A percentile compares a stretch with the other conserved stretches of the same genome.
These are phyloP conservation scores for Meliscaeva auricollis DNA, from an alignment of 2,888 invertebrate species.

Conservation along the genomic window DNA sequence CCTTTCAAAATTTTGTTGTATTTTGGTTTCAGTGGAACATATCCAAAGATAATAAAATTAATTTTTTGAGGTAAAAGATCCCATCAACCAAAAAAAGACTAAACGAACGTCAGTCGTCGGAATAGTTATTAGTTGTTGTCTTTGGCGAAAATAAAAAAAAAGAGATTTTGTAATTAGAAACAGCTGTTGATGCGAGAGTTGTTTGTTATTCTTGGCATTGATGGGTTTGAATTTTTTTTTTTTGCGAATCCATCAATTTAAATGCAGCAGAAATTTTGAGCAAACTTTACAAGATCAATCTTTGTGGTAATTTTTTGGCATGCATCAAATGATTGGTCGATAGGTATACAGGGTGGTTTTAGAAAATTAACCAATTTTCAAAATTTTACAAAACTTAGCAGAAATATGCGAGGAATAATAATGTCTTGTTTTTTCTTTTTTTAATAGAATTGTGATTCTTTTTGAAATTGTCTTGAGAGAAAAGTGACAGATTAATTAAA, in stretches of 20 bases:
- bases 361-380: too few species aligned
- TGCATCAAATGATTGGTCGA: not conserved
- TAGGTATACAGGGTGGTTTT: not conserved
- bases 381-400: too few species aligned
- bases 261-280: not conserved
- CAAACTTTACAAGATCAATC: conserved; percentile 14
- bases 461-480: too few species aligned
- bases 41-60: conserved; percentile 62
- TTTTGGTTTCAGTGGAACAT: conserved; percentile 32
- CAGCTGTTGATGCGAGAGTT: conserved; percentile 43
- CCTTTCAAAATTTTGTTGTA: conserved; percentile 9
- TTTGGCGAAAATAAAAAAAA: not conserved
- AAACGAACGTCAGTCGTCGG: not conserved
- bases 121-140: conserved; percentile 1
- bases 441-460: too few species aligned
- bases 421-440: too few species aligned
- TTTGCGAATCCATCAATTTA: conserved; percentile 34
- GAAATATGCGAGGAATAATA: too few species aligned
- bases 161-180: conserved; percentile 49
- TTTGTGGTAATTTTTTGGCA: conserved; percentile 1
- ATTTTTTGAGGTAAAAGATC: conserved; percentile 15
- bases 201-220: conserved; percentile 55
- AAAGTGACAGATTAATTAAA: too few species aligned
- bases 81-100: not conserved
- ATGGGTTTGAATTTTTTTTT: not conserved